These are phyloP conservation scores for Chascanopsetta lugubris DNA, from an alignment of 2,113 vertebrate species.

Conservation along the genomic window DNA sequence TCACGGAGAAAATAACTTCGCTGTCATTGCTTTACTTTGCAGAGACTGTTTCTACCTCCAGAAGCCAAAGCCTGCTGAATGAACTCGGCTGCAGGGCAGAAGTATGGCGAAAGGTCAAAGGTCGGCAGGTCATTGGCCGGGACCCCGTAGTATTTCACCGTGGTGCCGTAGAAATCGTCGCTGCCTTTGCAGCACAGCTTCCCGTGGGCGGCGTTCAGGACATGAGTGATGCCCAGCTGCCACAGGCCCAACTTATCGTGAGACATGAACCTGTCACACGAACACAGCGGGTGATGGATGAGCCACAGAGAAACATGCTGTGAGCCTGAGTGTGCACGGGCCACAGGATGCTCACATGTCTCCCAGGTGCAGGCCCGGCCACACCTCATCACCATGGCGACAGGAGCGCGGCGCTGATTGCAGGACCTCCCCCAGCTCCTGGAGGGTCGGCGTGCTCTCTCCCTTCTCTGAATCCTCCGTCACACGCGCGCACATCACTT, in stretches of 20 bases:
- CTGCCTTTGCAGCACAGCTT: conserved; percentile 87
- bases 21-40: background rate
- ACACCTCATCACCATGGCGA: conserved; percentile 90
- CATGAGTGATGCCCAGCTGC: conserved; percentile 80
- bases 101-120: conserved; percentile 92
- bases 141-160: conserved; percentile 88
- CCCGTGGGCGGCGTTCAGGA: conserved; percentile 82
- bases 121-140: conserved; percentile 90
- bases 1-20: too few relatives aligned
- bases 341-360: conserved; percentile 86
- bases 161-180: conserved; percentile 90
- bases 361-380: conserved; percentile 91
- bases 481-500: background rate
- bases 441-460: conserved; percentile 66
- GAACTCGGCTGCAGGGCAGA: conserved; percentile 88
- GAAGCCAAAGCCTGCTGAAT: conserved; percentile 87
- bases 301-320: background rate
- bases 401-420: conserved; percentile 82
- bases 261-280: conserved; percentile 77
- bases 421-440: conserved; percentile 86
- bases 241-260: conserved; percentile 78
- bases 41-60: conserved; percentile 81
- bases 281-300: conserved; percentile 1
- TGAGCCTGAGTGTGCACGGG: background rate
- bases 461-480: conserved; percentile 5